Base-by-base conservation (phyloP, 2,113 vertebrate species). In the Megatriorchis doriae region DNA sequence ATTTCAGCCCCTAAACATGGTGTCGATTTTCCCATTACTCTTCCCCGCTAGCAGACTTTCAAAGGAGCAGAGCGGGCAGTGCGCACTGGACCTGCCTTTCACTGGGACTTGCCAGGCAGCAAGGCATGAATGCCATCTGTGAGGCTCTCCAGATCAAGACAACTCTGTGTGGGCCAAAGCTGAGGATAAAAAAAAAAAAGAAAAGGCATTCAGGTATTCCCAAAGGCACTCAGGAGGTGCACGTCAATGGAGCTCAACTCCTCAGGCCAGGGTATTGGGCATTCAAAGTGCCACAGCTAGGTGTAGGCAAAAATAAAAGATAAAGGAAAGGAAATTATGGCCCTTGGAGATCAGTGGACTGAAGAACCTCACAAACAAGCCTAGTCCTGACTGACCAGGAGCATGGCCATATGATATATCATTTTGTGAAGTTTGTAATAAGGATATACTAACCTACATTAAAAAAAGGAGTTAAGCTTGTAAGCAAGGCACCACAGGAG, bases 81-180 rank as follows among this genome's bases (percentile, higher is more conserved):
- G 20, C 34, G 40, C 16, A 27, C 32, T 20, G 16, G 7, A 15
- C 73, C 53, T 87, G 26, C 13, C 45, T 91, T 86, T 66, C 18
- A 36, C 3, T 21, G 15, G 10, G 21, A 12, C 32, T 52, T 59
- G 7, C 36, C 18, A 40, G 34, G 18, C 16, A 70, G 38, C 34
- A 74, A n/a, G 13, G 16, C 25, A 8, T 7, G 5, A 81, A 61
- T 31, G 47, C 3, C 5, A 0, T 16, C 7, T 14, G 10, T 29
- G 40, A 48, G 9, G 12, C 7, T 85, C 50, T 88, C 45, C 50
- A 85, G 29, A 38, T 6, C 16, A 26, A 62, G 34, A 50, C 4
- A 58, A 10, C n/a, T 19, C 65, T 38, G 19, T 18, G 13, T 61
- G 25, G 9, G 16, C 4, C 40, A 47, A 70, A 77, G 45, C 5